Percentiles rank a stretch among this genome's conserved stretches.
Evolutionary conservation across 2,888 invertebrate genomes (phyloP).

Genomic region (Lissocephala sabroskyi): DNA sequence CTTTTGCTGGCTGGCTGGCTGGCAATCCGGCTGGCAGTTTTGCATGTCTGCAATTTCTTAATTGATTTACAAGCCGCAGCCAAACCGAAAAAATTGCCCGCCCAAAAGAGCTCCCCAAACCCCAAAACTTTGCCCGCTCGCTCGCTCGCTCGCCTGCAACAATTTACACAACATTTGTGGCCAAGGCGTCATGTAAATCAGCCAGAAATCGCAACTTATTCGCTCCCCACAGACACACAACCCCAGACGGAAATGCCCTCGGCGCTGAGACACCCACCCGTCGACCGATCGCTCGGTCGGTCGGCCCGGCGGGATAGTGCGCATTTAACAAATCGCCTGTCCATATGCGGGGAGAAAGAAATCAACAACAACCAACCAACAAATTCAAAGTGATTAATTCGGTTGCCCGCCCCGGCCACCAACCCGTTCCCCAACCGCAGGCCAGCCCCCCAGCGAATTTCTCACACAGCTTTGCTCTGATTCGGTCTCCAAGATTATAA

Average conservation of each 20-base stretch:
- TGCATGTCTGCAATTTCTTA: constrained; percentile 52
- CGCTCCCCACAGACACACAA: too few relatives aligned
- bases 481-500: too few relatives aligned
- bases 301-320: too few relatives aligned
- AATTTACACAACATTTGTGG: not conserved
- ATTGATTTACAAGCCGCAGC: constrained; percentile 42
- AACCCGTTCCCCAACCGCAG: not conserved
- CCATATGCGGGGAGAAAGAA: too few relatives aligned
- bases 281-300: too few relatives aligned
- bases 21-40: constrained; percentile 2
- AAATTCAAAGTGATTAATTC: constrained; percentile 1
- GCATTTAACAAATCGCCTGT: too few relatives aligned
- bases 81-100: too few relatives aligned
- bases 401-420: too few relatives aligned
- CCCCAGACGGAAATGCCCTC: constrained; percentile 35
- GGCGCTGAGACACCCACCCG: constrained; percentile 28
- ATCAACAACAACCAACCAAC: constrained; percentile 1
- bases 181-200: not conserved
- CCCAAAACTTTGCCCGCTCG: constrained; percentile 4
- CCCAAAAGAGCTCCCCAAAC: not conserved
- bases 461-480: not conserved
- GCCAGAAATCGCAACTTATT: not conserved
- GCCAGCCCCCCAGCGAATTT: too few relatives aligned
- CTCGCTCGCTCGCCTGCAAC: too few relatives aligned
- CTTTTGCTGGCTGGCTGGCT: not conserved